Evolutionary conservation across 2,797 vertebrate species (phyloP), one percentile per base, ranked within the genome.

Genomic region (Malurus leucopterus): DNA sequence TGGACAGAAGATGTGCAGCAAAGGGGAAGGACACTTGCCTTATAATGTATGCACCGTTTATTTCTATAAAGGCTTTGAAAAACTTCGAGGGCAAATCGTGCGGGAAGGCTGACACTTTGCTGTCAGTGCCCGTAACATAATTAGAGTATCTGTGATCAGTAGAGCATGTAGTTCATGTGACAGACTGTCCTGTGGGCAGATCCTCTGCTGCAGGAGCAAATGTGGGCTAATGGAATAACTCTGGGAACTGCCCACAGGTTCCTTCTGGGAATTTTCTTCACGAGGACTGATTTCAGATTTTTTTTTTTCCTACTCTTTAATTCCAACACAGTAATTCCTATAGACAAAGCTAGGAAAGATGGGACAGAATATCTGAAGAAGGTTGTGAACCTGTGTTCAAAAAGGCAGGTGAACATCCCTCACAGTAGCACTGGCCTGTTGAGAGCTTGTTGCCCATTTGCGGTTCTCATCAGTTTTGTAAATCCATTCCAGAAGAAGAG

Each of bases 161-260:
- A 75, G 93, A 90, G 63, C 84, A 75, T 90, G 84, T 78, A 92
- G 91, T 91, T 92, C 84, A 47, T 78, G 53, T 89, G 90, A 81
- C 88, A 81, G 79, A 84, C 76, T 91, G 79, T 90, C 84, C 73
- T 84, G 79, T 91, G 73, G 89, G 84, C 76, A 89, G 89, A 89
- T 77, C 32, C 27, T 69, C 41, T 71, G 41, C 90, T 90, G 70
- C 49, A 84, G 76, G 76, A 81, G 51, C 70, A 80, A 93, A 78
- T 88, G 58, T 47, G 62, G 88, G n/a, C 72, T 92, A 91, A 93
- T 86, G 87, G 65, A 86, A 73, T 84, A 84, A 89, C 44, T 86
- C 64, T 2, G 4, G 64, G 71, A 94, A 30, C 53, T 89, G 51
- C 65, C 77, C 62, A 82, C 69, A 61, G 71, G 49, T 91, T 91